Conservation (phyloP, 2,888 invertebrate genomes). For the Leptothorax acervorum region DNA sequence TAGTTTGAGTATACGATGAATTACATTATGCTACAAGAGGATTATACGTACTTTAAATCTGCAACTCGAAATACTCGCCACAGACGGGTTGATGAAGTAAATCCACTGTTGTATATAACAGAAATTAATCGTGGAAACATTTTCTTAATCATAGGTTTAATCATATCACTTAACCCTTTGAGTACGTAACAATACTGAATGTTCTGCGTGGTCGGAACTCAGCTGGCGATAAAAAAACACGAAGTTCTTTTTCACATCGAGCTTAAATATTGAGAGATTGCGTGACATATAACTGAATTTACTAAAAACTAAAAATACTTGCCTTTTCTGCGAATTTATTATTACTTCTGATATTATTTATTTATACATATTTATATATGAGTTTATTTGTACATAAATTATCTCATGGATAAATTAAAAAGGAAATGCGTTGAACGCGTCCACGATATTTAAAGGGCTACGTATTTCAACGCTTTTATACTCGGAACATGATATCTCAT, state of each 20-base stretch:
- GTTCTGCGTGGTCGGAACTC: background rate
- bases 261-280: background rate
- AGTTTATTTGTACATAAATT: conserved; percentile 8
- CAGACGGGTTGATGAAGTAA: background rate
- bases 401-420: conserved; percentile 4
- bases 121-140: conserved; percentile 18
- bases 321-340: background rate
- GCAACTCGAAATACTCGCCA: conserved; percentile 30
- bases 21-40: conserved; percentile 11
- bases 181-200: background rate
- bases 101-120: conserved; percentile 3
- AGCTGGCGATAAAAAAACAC: background rate
- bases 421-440: background rate
- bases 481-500: background rate
- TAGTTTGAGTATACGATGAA: conserved; percentile 36
- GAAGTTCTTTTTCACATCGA: background rate
- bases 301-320: conserved; percentile 12
- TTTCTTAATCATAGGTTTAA: background rate
- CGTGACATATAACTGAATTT: background rate
- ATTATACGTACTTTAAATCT: conserved; percentile 26
- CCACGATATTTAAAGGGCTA: conserved; percentile 3
- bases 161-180: conserved; percentile 1
- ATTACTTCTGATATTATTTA: background rate
- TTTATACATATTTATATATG: background rate
- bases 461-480: conserved; percentile 22